phyloP scores from a whole-genome alignment of 2,888 invertebrate genomes.

The Mantis religiosa region DNA sequence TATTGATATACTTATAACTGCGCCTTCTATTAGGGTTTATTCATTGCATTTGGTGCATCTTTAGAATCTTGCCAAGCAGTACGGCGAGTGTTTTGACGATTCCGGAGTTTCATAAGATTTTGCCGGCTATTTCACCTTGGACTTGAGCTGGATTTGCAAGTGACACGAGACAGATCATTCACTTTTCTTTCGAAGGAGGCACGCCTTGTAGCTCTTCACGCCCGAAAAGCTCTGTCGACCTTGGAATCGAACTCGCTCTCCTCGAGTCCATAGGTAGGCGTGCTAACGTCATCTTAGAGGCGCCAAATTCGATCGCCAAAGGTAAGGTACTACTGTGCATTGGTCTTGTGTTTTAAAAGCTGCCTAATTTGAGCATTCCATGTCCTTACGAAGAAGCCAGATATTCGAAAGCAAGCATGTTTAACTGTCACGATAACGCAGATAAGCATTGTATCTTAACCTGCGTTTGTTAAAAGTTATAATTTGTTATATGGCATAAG shows the following conservation, averaged over 20 bases:
- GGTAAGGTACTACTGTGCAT: background rate
- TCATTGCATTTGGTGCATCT: background rate
- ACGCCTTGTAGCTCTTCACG: background rate
- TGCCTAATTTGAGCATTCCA: too few species aligned
- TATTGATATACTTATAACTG: background rate
- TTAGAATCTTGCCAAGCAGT: background rate
- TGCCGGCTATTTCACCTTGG: background rate
- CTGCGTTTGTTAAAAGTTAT: too few species aligned
- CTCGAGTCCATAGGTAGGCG: background rate
- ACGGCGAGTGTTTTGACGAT: background rate
- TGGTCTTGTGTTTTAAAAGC: too few species aligned
- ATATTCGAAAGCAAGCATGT: too few species aligned
- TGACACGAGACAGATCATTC: background rate
- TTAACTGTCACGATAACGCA: too few species aligned
- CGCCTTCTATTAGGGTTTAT: background rate
- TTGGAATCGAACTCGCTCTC: background rate
- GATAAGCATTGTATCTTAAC: too few species aligned
- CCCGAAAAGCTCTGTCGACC: background rate
- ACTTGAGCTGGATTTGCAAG: background rate
- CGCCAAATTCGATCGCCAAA: background rate
- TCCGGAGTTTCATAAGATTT: background rate
- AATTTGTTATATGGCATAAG: too few species aligned
- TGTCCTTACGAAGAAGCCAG: too few species aligned
- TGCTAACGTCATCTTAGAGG: background rate
- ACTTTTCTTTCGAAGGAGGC: background rate